phyloP scores from a whole-genome alignment of 2,113 vertebrate species.

The Vicugna pacos region DNA sequence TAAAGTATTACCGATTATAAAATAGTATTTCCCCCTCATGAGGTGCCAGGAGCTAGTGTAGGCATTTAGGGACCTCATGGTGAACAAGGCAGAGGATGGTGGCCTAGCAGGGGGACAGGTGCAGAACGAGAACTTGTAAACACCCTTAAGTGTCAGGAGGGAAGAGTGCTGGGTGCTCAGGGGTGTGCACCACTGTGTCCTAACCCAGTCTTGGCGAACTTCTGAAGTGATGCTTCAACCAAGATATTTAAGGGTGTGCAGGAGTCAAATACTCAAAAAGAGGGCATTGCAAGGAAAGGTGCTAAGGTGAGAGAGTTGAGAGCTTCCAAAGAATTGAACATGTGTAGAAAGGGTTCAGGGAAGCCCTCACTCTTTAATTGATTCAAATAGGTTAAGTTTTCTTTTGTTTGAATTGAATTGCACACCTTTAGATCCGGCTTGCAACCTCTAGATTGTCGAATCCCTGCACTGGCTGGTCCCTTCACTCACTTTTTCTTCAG shows the following conservation, averaged over 20 bases:
- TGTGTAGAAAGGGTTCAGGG: not conserved
- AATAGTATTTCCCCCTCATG: not conserved
- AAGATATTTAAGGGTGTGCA: not conserved
- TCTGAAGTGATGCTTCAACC: not conserved
- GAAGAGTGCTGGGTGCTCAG: fast-evolving
- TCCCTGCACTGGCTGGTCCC: fast-evolving
- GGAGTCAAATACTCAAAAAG: not conserved
- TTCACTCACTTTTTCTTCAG: fast-evolving
- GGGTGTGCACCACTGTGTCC: not conserved
- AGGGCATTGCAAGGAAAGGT: fast-evolving
- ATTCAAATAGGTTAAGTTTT: not conserved
- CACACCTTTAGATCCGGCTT: not conserved
- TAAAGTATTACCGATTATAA: not conserved
- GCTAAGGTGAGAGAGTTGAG: not conserved
- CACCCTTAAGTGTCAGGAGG: not conserved
- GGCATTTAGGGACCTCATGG: fast-evolving
- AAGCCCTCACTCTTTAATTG: not conserved
- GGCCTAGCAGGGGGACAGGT: no score
- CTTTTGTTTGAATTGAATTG: not conserved
- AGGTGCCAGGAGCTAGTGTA: not conserved
- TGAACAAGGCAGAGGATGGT: not conserved
- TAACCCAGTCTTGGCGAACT: not conserved
- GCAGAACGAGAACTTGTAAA: no score
- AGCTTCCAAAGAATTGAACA: not conserved
- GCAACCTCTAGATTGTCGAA: not conserved